Conservation (phyloP, 2,113 vertebrate genomes). For the Hemibagrus wyckioides region DNA sequence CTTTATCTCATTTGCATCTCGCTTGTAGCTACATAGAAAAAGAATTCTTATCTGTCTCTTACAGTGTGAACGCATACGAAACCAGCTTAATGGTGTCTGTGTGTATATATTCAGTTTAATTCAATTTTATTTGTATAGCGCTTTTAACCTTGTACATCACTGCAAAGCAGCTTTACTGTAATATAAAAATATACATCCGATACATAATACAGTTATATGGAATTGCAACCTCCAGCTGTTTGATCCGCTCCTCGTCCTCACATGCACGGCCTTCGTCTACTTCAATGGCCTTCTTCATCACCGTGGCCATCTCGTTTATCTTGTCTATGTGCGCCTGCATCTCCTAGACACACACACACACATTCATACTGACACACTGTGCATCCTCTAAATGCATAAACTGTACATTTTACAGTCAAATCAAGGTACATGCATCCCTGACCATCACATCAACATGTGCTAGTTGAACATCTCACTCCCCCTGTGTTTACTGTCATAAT, state of each 20-base stretch:
- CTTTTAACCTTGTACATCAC: too few species aligned
- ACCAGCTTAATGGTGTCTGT: background rate
- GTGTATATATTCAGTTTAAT: background rate
- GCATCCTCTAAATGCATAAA: background rate
- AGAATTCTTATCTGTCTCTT: too few species aligned
- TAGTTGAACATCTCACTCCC: background rate
- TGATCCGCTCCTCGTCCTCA: constrained; percentile 91
- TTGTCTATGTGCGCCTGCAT: constrained; percentile 94
- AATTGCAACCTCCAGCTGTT: constrained; percentile 86
- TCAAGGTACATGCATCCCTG: background rate
- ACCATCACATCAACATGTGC: background rate
- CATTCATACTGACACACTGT: background rate
- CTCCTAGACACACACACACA: constrained; percentile 73
- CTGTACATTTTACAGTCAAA: background rate
- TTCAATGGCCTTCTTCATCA: constrained; percentile 95
- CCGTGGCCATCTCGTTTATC: constrained; percentile 96
- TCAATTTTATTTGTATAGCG: too few species aligned
- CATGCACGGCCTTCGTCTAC: constrained; percentile 86
- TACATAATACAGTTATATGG: too few species aligned
- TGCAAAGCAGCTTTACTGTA: too few species aligned
- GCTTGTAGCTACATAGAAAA: too few species aligned
- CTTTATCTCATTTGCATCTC: too few species aligned
- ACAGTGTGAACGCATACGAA: background rate
- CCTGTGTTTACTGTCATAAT: background rate
- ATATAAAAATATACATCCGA: too few species aligned